These are phyloP conservation scores for Cyprinodon tularosa DNA, from an alignment of 2,113 vertebrate species.

Conservation along the genomic window DNA sequence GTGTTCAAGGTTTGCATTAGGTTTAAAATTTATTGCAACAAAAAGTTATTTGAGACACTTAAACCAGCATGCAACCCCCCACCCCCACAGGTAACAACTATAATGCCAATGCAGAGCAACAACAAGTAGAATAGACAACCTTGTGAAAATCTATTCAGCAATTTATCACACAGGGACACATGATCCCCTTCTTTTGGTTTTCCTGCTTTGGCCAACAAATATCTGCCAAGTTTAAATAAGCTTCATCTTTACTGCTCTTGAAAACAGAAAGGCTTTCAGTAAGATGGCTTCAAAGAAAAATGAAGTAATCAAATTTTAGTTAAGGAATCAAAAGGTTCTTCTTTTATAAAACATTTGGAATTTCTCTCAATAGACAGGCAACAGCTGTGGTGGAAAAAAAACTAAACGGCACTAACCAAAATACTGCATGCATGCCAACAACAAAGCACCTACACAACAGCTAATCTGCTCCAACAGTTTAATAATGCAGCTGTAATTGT, in stretches of 20 bases:
- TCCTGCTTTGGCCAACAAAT: not conserved
- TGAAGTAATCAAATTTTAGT: not conserved
- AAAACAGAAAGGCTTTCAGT: not conserved
- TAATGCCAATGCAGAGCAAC: no score
- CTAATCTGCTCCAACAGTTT: slow-evolving; percentile 50
- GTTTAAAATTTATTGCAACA: no score
- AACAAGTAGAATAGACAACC: no score
- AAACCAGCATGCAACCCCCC: no score
- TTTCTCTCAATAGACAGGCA: not conserved
- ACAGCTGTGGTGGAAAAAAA: not conserved
- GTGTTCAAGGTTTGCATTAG: no score
- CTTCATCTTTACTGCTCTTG: not conserved
- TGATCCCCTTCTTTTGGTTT: not conserved
- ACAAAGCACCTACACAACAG: slow-evolving; percentile 36
- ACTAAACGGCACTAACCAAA: not conserved
- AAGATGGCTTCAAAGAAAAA: not conserved
- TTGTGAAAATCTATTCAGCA: not conserved
- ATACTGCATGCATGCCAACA: slow-evolving; percentile 10
- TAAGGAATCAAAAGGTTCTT: not conserved
- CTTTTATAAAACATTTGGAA: slow-evolving; percentile 6
- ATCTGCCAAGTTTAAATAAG: not conserved
- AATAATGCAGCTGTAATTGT: slow-evolving; percentile 9
- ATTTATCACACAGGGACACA: not conserved
- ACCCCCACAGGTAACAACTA: no score
- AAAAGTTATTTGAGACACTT: no score